A percentile compares a stretch with the other conserved stretches of the same genome.
Conservation (phyloP, 2,888 invertebrate species). For the Hetaerina titia region DNA sequence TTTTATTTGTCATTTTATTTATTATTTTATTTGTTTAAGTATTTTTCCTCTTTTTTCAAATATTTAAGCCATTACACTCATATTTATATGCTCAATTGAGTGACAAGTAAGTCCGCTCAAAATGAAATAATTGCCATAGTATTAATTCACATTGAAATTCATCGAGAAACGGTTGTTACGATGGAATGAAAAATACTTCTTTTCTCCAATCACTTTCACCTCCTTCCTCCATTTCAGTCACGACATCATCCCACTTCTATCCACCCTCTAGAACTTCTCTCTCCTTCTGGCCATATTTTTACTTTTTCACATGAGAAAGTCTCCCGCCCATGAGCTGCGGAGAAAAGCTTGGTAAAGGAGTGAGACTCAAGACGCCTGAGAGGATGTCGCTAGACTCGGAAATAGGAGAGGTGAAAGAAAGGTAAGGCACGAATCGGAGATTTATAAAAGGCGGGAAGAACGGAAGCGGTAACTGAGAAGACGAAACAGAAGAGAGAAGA, state of each 20-base stretch:
- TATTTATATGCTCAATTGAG: no score
- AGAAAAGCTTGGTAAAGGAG: neutral
- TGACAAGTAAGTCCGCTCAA: no score
- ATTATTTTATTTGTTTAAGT: no score
- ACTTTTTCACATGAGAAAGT: neutral
- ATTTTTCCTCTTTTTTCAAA: no score
- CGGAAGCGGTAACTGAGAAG: neutral
- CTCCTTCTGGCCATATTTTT: neutral
- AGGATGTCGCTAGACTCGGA: neutral
- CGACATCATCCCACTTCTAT: neutral
- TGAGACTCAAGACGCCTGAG: neutral
- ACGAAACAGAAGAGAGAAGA: neutral
- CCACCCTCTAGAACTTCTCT: neutral
- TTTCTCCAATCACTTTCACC: neutral
- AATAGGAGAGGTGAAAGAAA: neutral
- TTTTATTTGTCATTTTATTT: no score
- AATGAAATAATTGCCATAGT: no score
- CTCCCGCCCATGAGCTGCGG: neutral
- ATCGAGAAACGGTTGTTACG: neutral
- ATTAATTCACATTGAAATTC: neutral
- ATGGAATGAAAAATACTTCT: neutral
- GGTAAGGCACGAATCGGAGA: neutral
- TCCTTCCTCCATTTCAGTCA: neutral
- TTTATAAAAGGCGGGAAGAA: neutral
- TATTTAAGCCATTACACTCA: no score